phyloP scores from a whole-genome alignment of 2,113 vertebrate species.

The Rhynchomys soricoides region DNA sequence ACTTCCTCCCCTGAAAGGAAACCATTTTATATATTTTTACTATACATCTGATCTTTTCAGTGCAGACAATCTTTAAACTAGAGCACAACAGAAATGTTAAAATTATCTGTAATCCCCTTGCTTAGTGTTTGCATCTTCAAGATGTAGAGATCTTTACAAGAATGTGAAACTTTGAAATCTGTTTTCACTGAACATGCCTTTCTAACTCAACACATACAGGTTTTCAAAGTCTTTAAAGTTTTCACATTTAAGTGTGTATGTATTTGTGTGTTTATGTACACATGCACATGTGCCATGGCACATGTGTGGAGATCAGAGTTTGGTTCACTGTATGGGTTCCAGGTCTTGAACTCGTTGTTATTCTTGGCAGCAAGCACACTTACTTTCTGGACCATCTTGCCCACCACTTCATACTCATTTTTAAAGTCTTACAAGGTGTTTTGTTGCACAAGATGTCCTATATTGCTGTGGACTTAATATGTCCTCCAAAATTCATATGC shows the following conservation, averaged over 20 bases:
- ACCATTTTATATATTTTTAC: background rate
- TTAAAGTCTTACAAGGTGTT: background rate
- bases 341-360: background rate
- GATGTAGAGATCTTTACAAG: background rate
- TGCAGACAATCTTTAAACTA: background rate
- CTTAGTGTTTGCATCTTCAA: background rate
- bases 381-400: background rate
- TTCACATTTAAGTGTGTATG: background rate
- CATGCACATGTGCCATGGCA: too few relatives aligned
- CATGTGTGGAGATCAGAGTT: background rate
- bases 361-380: background rate
- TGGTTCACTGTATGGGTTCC: background rate
- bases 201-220: background rate
- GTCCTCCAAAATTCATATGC: background rate
- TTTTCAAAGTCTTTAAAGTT: background rate
- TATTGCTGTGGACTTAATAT: background rate
- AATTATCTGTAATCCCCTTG: background rate
- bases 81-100: background rate
- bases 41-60: background rate
- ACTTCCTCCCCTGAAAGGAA: background rate
- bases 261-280: background rate
- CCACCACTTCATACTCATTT: background rate
- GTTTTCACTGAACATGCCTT: background rate
- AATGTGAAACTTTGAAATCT: background rate
- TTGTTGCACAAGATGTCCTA: background rate